These are phyloP conservation scores for Cerceris rybyensis DNA, from an alignment of 2,888 invertebrate genomes.

Conservation along the genomic window DNA sequence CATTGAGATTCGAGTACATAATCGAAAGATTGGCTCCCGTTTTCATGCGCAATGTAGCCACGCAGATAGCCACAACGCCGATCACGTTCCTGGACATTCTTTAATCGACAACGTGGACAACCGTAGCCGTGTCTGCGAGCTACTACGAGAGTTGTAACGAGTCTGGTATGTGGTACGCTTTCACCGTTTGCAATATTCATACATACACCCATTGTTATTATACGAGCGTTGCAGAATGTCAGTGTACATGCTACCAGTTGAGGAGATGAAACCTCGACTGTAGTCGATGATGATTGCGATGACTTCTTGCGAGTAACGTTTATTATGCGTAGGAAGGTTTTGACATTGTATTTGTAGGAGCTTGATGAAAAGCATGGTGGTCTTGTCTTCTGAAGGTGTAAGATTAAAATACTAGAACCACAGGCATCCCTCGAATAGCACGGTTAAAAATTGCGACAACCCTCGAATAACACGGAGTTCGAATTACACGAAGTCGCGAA, in stretches of 20 bases:
- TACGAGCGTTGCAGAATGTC: slow-evolving; percentile 44
- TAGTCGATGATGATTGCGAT: slow-evolving; percentile 1
- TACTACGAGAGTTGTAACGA: slow-evolving; percentile 46
- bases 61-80: slow-evolving; percentile 27
- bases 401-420: too few relatives aligned
- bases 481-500: too few relatives aligned
- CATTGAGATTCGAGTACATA: background rate
- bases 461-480: too few relatives aligned
- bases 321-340: background rate
- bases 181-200: slow-evolving; percentile 76
- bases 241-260: slow-evolving; percentile 9
- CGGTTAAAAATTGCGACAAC: too few relatives aligned
- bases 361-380: background rate
- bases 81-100: slow-evolving; percentile 49
- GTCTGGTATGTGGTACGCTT: slow-evolving; percentile 76
- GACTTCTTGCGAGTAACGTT: background rate
- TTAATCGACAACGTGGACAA: slow-evolving; percentile 26
- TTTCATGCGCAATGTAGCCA: slow-evolving; percentile 3
- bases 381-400: background rate
- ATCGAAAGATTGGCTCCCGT: background rate
- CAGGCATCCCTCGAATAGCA: too few relatives aligned
- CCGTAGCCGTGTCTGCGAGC: slow-evolving; percentile 28
- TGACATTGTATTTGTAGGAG: too few relatives aligned
- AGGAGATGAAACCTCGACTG: slow-evolving; percentile 22
- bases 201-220: slow-evolving; percentile 65